These are phyloP conservation scores for Amazona guildingii DNA, from an alignment of 2,113 vertebrate species.

Conservation along the genomic window DNA sequence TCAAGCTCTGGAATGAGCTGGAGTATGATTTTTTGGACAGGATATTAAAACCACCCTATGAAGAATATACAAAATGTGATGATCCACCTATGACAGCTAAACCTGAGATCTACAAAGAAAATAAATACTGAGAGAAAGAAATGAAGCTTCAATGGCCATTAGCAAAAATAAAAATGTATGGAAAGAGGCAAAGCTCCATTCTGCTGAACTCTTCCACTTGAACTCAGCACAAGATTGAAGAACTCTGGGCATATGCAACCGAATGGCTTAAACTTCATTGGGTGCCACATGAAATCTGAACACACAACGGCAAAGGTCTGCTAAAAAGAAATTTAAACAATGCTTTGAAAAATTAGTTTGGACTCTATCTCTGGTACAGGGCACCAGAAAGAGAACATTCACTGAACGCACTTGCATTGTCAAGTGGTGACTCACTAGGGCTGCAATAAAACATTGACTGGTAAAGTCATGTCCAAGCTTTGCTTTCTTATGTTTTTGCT, in stretches of 20 bases:
- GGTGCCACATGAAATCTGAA: neutral
- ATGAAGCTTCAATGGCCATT: neutral
- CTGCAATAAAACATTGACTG: neutral
- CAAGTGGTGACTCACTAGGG: neutral
- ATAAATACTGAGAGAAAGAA: neutral
- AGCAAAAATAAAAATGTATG: neutral
- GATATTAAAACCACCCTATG: neutral
- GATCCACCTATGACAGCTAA: neutral
- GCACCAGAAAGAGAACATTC: neutral
- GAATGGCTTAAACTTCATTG: neutral
- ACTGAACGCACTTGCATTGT: neutral
- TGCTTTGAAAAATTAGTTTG: constrained; percentile 15
- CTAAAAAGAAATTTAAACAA: neutral
- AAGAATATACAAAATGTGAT: neutral
- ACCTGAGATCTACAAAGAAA: neutral
- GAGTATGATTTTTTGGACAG: neutral
- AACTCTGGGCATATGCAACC: neutral
- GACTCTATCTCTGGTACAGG: neutral
- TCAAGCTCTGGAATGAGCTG: neutral
- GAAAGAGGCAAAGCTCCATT: neutral
- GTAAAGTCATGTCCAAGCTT: neutral
- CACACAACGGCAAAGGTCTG: neutral
- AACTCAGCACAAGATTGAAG: neutral
- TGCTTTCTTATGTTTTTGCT: neutral
- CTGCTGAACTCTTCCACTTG: neutral